Base-by-base conservation (phyloP, 2,888 invertebrate genomes). In the Caenorhabditis sp. region DNA sequence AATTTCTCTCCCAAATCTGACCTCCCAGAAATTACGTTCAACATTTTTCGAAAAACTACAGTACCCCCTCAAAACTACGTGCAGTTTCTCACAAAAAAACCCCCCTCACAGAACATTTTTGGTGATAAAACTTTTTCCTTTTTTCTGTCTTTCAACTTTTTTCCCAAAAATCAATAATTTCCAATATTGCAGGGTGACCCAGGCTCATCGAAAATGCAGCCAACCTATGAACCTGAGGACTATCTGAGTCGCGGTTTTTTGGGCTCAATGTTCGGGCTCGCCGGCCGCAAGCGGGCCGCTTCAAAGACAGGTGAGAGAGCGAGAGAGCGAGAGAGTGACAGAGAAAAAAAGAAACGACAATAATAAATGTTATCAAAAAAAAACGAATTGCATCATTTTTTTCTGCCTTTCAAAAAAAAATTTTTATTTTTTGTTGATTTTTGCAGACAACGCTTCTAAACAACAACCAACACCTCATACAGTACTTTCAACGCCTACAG, bases 161-260 rank as follows among this genome's bases (percentile, higher is more conserved):
- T n/a, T n/a, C n/a, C n/a, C n/a, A n/a, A n/a, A n/a, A n/a, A n/a
- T n/a, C n/a, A n/a, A n/a, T n/a, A n/a, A n/a, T n/a, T n/a, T n/a
- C n/a, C n/a, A n/a, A n/a, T n/a, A n/a, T n/a, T n/a, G n/a, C n/a
- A n/a, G n/a, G n/a, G n/a, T n/a, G n/a, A n/a, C n/a, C n/a, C n/a
- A n/a, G n/a, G n/a, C n/a, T n/a, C n/a, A n/a, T n/a, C 31, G 10
- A 43, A 24, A 26, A 84, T 84, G 84, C 74, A 83, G 31, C 69
- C 83, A 12, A 75, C 82, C 12, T 84, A 79, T 64, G 76, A 79
- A 65, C 79, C 82, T n/a, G 84, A 84, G 37, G 84, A 84, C 64
- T 76, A 83, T 59, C 75, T 84, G 70, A 76, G 78, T 58, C 75
- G 84, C 23, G 82, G 83, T 26, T 69, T 84, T 58, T 78, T 84